Percentiles rank a stretch among this genome's conserved stretches.
These are phyloP conservation scores for Stichopus chloronotus DNA, from an alignment of 35 echinoderm and acorn worm species.

Conservation along the genomic window DNA sequence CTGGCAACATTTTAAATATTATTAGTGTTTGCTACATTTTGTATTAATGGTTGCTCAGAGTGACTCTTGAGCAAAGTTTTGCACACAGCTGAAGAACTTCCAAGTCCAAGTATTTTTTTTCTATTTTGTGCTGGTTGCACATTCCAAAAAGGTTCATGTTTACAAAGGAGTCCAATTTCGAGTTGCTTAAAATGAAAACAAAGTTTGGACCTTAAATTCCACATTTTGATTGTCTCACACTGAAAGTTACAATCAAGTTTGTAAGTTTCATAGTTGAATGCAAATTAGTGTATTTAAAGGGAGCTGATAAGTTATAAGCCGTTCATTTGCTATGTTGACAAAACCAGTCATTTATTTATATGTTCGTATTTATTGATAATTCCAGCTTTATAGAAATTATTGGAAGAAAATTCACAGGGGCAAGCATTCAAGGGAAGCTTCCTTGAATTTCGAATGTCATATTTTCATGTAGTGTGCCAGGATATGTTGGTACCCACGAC, in stretches of 20 bases:
- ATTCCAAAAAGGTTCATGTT: background rate
- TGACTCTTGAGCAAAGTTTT: background rate
- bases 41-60: too few species aligned
- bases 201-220: background rate
- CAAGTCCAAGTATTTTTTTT: background rate
- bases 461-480: background rate
- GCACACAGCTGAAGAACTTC: too few species aligned
- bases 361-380: conserved; percentile 11
- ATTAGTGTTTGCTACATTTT: too few species aligned
- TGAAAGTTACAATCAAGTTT: background rate
- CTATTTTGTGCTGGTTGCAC: background rate
- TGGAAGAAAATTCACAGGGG: background rate
- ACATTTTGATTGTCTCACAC: background rate
- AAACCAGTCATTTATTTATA: background rate
- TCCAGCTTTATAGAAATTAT: background rate
- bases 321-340: background rate
- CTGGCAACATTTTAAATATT: too few species aligned
- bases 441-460: background rate
- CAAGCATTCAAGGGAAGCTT: background rate
- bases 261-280: background rate
- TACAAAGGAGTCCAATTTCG: background rate
- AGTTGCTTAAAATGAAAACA: background rate
- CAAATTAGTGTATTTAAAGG: background rate
- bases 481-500: background rate
- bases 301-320: background rate